Evolutionary conservation across 1,140 invertebrate species (phyloP).

Genomic region (Lethocerus indicus): DNA sequence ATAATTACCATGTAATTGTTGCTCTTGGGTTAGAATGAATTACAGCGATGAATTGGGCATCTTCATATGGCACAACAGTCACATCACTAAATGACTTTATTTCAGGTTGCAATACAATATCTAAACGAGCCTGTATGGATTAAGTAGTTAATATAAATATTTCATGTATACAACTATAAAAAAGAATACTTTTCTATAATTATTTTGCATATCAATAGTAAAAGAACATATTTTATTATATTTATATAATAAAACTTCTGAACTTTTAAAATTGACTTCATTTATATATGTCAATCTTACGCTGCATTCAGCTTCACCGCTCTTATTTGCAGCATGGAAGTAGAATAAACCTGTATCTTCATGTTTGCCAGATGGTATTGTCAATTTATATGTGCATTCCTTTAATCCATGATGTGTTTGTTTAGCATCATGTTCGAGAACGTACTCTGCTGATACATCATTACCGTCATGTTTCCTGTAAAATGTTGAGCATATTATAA

Average conservation of each 20-base stretch:
- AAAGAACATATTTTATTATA: too few species aligned
- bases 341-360: slow-evolving; percentile 66
- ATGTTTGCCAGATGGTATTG: slow-evolving; percentile 43
- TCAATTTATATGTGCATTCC: slow-evolving; percentile 51
- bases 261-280: background rate
- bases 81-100: slow-evolving; percentile 54
- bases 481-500: too few species aligned
- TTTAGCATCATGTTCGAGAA: slow-evolving; percentile 34
- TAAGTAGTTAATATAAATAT: slow-evolving; percentile 6
- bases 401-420: slow-evolving; percentile 53
- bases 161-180: background rate
- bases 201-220: too few species aligned
- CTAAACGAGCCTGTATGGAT: slow-evolving; percentile 37
- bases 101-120: slow-evolving; percentile 55
- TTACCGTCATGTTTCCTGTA: slow-evolving; percentile 30
- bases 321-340: slow-evolving; percentile 59
- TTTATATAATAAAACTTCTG: too few species aligned
- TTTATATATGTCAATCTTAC: too few species aligned
- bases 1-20: slow-evolving; percentile 48
- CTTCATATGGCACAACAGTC: slow-evolving; percentile 50
- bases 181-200: background rate
- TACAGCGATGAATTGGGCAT: slow-evolving; percentile 46
- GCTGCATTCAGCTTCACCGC: slow-evolving; percentile 27
- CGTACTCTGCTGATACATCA: slow-evolving; percentile 25
- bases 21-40: slow-evolving; percentile 64